Evolutionary conservation across 1,140 invertebrate species (phyloP), one percentile per base, ranked within the genome.

Genomic region (Ostrea edulis): DNA sequence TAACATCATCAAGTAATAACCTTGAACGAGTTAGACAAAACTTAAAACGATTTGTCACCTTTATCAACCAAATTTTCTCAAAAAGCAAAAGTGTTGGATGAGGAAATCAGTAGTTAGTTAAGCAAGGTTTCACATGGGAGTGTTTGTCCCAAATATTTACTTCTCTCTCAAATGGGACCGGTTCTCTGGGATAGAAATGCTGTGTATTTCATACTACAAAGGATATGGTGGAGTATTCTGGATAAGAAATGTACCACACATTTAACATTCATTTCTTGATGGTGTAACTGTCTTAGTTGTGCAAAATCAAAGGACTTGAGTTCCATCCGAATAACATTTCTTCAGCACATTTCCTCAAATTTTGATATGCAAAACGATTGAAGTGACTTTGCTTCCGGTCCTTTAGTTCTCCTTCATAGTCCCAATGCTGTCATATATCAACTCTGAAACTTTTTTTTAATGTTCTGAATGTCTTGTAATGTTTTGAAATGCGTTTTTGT

Each of bases 1-100:
- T 25, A 29, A 77, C 68, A 22, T 29, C 68, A 77, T 29, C 68
- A 35, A 35, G 22, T 14, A 77, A 77, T 25, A 77, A 77, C 29
- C 14, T 29, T 77, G 68, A 77, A 77, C 35, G 29, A 35, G 68
- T 77, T 22, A 25, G 68, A 77, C 8, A 22, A 77, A 77, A 77
- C 25, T 35, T 77, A 29, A 77, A 77, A 77, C 29, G 68, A 77
- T 77, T 77, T 25, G 68, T 77, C 8, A 77, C 68, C 0, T 77
- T 77, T 25, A 77, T 77, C 14, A 77, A 77, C 25, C 68, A 77
- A 77, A 77, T 77, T 29, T 77, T 77, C 68, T 77, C 68, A 14
- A 77, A 35, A 77, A 77, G 68, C 68, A 77, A 77, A 25, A 77
- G 68, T 77, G 25, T 77, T 29, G 68, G 68, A 11, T 77, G 68